Conservation (phyloP, 2,888 invertebrate genomes). For the Autographa gamma region DNA sequence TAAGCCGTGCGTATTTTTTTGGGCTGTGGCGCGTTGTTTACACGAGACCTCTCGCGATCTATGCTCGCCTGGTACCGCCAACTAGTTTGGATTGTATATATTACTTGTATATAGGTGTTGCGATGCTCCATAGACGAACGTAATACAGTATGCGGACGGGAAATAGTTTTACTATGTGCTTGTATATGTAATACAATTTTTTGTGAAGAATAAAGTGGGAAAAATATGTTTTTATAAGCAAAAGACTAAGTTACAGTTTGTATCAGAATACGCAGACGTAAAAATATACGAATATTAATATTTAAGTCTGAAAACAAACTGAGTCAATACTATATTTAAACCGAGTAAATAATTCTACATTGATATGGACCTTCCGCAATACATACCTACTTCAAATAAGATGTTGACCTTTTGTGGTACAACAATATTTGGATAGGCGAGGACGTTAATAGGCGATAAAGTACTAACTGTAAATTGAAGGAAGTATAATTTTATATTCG, state of each 20-base stretch:
- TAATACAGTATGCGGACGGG: background rate
- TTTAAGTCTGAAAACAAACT: background rate
- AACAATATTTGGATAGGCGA: constrained; percentile 11
- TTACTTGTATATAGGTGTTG: background rate
- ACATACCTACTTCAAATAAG: constrained; percentile 20
- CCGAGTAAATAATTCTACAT: constrained; percentile 7
- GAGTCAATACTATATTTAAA: background rate
- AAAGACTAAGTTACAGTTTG: no score
- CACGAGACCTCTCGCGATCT: constrained; percentile 7
- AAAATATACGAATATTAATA: no score
- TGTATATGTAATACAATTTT: no score
- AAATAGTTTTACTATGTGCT: background rate
- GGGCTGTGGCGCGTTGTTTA: constrained; percentile 11
- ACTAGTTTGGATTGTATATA: constrained; percentile 13
- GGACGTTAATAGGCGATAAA: background rate
- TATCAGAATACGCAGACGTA: no score
- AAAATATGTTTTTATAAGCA: no score
- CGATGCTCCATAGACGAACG: background rate
- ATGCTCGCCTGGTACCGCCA: constrained; percentile 24
- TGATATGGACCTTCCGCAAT: constrained; percentile 21
- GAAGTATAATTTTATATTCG: background rate
- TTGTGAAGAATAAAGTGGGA: no score
- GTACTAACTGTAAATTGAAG: background rate
- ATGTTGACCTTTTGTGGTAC: constrained; percentile 26
- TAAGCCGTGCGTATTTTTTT: background rate